A percentile compares a stretch with the other conserved stretches of the same genome.
These are phyloP conservation scores for Lutra lutra DNA, from an alignment of 2,797 vertebrate genomes.

Conservation along the genomic window DNA sequence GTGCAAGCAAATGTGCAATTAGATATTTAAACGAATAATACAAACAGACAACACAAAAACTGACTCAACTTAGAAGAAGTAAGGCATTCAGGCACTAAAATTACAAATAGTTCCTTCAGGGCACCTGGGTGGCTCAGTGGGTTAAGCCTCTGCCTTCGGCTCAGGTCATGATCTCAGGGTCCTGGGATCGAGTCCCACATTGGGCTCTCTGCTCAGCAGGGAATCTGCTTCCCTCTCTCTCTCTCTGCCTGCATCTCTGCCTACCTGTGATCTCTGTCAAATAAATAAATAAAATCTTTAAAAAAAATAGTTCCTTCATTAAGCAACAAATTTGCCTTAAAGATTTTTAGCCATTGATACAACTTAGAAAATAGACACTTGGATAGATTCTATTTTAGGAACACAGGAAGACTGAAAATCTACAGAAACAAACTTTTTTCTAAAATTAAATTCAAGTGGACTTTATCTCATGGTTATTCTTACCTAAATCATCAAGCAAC, in stretches of 20 bases:
- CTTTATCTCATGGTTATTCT: not conserved
- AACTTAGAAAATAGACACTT: not conserved
- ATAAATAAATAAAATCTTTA: too few species aligned
- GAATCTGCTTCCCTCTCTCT: too few species aligned
- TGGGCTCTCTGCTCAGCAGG: too few species aligned
- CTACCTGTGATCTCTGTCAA: too few species aligned
- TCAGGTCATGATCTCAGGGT: too few species aligned
- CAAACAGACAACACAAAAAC: not conserved
- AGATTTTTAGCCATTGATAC: not conserved
- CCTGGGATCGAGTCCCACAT: too few species aligned
- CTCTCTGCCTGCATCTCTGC: too few species aligned
- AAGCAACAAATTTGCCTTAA: not conserved
- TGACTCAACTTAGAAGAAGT: not conserved
- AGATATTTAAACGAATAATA: conserved; percentile 30
- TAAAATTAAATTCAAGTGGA: not conserved
- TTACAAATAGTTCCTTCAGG: not conserved
- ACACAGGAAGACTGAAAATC: not conserved
- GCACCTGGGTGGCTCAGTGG: too few species aligned
- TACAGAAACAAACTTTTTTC: not conserved
- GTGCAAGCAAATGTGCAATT: not conserved
- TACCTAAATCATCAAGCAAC: not conserved
- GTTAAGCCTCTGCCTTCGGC: too few species aligned
- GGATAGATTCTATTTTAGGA: not conserved
- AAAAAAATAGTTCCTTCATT: not conserved
- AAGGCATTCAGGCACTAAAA: not conserved